Conservation (phyloP, 1,140 invertebrate species). For the Rhizoglyphus robini region DNA sequence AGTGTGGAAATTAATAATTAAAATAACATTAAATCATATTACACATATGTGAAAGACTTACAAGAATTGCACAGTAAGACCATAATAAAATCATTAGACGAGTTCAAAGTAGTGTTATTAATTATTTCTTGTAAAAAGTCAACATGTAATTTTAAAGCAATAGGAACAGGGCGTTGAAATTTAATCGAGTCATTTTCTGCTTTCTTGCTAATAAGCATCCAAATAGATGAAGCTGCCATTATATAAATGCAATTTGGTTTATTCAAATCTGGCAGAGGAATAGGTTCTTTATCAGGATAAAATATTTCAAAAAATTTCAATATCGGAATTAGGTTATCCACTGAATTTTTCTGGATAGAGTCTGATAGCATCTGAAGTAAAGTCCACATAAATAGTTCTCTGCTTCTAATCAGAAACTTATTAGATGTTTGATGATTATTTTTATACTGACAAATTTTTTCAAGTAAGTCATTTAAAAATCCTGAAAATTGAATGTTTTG, state of each 20-base stretch:
- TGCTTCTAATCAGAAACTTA: slow-evolving; percentile 65
- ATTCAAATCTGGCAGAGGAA: slow-evolving; percentile 74
- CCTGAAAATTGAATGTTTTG: slow-evolving; percentile 48
- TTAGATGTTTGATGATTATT: slow-evolving; percentile 35
- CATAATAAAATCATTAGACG: slow-evolving; percentile 58
- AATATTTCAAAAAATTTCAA: slow-evolving; percentile 79
- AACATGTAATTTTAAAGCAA: slow-evolving; percentile 59
- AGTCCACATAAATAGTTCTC: slow-evolving; percentile 94
- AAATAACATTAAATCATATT: neutral
- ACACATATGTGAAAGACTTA: slow-evolving; percentile 28
- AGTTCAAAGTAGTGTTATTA: slow-evolving; percentile 29
- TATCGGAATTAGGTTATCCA: slow-evolving; percentile 67
- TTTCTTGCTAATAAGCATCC: slow-evolving; percentile 89
- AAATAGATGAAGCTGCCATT: slow-evolving; percentile 86
- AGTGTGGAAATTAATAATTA: neutral
- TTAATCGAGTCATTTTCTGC: slow-evolving; percentile 61
- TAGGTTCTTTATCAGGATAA: slow-evolving; percentile 76
- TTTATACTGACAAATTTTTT: slow-evolving; percentile 58
- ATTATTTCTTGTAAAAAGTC: slow-evolving; percentile 51
- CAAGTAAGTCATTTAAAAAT: slow-evolving; percentile 72
- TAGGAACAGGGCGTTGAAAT: slow-evolving; percentile 61
- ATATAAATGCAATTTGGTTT: slow-evolving; percentile 69
- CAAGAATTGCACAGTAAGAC: slow-evolving; percentile 87
- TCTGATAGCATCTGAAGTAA: slow-evolving; percentile 92
- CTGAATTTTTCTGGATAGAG: slow-evolving; percentile 83